These are phyloP conservation scores for Genyomyrus donnyi DNA, from an alignment of 2,113 vertebrate genomes.

Conservation along the genomic window DNA sequence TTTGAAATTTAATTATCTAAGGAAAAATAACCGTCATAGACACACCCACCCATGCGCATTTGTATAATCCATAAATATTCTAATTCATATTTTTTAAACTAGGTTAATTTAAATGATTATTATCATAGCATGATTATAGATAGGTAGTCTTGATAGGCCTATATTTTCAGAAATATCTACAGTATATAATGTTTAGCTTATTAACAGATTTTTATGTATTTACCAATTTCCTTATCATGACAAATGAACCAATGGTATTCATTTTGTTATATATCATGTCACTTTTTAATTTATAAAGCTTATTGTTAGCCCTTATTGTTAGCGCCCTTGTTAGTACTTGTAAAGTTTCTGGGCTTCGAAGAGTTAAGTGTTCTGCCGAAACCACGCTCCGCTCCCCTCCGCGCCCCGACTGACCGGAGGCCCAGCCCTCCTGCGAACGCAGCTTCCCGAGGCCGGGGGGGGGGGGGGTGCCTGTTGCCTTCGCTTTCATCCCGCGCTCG, in stretches of 20 bases:
- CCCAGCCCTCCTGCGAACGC: neutral
- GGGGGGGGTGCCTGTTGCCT: neutral
- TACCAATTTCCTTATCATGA: neutral
- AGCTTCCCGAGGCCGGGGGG: neutral
- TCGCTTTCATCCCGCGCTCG: constrained; percentile 9
- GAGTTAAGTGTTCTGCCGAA: neutral
- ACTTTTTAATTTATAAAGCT: neutral
- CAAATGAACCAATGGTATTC: neutral
- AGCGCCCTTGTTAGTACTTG: neutral
- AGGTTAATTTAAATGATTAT: neutral
- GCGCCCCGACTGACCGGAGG: neutral
- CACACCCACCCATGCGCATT: neutral
- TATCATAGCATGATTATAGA: neutral
- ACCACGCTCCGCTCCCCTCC: neutral
- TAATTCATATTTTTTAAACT: neutral
- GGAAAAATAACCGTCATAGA: neutral
- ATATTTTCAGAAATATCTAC: neutral
- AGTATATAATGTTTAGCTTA: neutral
- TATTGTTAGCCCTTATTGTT: neutral
- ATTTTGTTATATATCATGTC: neutral
- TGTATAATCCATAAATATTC: neutral
- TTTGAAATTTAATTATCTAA: neutral
- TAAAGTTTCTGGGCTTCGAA: neutral
- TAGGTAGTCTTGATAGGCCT: neutral
- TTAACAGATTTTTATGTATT: neutral